These are phyloP conservation scores for Pipra filicauda DNA, from an alignment of 2,113 vertebrate species.

Conservation along the genomic window DNA sequence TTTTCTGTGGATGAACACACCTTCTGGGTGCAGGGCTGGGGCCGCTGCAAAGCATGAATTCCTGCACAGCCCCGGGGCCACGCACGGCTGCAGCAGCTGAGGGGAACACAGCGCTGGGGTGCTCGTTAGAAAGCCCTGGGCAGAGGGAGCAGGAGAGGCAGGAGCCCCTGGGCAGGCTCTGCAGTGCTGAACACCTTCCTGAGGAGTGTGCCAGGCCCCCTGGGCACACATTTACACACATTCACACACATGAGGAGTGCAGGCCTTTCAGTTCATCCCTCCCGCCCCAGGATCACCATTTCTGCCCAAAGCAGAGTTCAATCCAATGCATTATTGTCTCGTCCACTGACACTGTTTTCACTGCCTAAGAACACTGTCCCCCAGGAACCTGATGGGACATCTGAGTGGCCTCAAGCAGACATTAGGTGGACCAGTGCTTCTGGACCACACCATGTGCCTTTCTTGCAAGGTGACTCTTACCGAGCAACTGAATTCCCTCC, in stretches of 20 bases:
- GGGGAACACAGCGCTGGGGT: not conserved
- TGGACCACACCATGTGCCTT: not conserved
- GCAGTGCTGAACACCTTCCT: not conserved
- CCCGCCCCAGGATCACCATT: not conserved
- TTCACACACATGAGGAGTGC: not conserved
- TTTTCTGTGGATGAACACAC: not conserved
- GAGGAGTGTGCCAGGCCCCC: not conserved
- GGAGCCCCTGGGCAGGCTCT: not conserved
- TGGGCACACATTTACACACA: not conserved
- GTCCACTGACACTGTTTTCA: not conserved
- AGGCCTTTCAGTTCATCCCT: not conserved
- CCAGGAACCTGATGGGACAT: not conserved
- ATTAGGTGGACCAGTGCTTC: not conserved
- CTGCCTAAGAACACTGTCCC: not conserved
- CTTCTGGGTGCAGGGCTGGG: not conserved
- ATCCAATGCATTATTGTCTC: not conserved
- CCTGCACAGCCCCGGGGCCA: not conserved
- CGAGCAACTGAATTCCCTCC: not conserved
- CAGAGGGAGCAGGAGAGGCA: not conserved
- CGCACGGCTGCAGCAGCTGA: not conserved
- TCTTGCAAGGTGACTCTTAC: not conserved
- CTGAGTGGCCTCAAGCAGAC: not conserved
- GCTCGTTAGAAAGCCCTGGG: not conserved
- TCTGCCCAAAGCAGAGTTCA: not conserved
- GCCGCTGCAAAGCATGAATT: not conserved